Percentiles rank a stretch among this genome's conserved stretches.
phyloP scores from a whole-genome alignment of 2,888 invertebrate genomes.

The Galerucella pusilla region DNA sequence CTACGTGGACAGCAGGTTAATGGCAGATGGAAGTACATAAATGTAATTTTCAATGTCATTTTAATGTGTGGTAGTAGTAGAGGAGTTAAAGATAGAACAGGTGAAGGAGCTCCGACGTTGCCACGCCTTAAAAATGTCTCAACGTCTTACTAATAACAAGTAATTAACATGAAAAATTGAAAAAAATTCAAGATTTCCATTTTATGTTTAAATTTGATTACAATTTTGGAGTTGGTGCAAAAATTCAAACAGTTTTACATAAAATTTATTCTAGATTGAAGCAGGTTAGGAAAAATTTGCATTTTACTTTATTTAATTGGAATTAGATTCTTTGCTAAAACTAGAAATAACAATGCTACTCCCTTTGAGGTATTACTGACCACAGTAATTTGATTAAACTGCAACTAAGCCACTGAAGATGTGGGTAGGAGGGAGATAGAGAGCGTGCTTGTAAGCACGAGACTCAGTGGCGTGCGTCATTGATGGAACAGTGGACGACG shows the following conservation, averaged over 20 bases:
- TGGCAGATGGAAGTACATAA: constrained; percentile 35
- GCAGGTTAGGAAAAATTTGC: too few relatives aligned
- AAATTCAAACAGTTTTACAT: too few relatives aligned
- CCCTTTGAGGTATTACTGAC: neutral
- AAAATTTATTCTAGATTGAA: too few relatives aligned
- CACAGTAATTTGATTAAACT: neutral
- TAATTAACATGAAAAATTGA: too few relatives aligned
- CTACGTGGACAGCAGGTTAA: constrained; percentile 31
- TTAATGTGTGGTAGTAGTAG: constrained; percentile 44
- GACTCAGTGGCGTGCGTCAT: constrained; percentile 50
- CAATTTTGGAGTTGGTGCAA: too few relatives aligned
- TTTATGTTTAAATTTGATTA: too few relatives aligned
- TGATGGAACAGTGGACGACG: constrained; percentile 39
- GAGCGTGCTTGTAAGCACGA: constrained; percentile 43
- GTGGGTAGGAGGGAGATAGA: constrained; percentile 32
- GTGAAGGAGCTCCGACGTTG: constrained; percentile 38
- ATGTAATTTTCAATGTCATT: constrained; percentile 43
- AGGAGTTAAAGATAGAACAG: constrained; percentile 38
- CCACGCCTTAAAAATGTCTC: constrained; percentile 2
- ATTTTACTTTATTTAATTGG: too few relatives aligned
- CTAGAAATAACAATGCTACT: too few relatives aligned
- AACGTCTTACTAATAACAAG: too few relatives aligned
- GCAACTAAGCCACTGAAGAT: constrained; percentile 33
- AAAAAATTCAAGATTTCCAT: too few relatives aligned
- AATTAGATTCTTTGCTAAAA: too few relatives aligned